Evolutionary conservation across 2,888 invertebrate genomes (phyloP).

Genomic region (Ormyrus nitidulus): DNA sequence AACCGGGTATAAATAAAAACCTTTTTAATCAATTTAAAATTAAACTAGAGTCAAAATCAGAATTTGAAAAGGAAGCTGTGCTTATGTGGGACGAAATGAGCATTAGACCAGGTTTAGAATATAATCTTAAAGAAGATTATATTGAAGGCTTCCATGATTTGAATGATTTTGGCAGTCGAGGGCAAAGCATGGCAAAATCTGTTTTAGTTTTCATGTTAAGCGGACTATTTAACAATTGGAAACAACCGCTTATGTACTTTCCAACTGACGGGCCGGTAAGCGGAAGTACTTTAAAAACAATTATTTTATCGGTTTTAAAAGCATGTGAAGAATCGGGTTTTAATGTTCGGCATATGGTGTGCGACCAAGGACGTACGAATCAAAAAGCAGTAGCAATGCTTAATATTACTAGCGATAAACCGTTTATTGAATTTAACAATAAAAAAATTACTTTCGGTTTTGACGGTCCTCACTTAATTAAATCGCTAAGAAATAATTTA

Average conservation of each 20-base stretch:
- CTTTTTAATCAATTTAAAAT: constrained; percentile 58
- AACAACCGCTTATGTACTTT: constrained; percentile 59
- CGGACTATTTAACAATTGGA: constrained; percentile 59
- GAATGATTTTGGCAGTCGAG: constrained; percentile 54
- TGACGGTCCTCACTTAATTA: too few relatives aligned
- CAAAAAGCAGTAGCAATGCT: constrained; percentile 57
- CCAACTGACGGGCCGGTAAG: background rate
- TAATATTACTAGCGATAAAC: constrained; percentile 55
- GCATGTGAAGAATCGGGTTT: background rate
- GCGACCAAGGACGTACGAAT: constrained; percentile 56
- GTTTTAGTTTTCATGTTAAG: constrained; percentile 61
- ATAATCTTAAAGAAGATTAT: too few relatives aligned
- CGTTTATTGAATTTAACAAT: constrained; percentile 3
- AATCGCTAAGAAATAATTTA: too few relatives aligned
- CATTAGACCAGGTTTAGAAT: constrained; percentile 45
- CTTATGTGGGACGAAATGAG: constrained; percentile 62
- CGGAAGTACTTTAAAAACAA: background rate
- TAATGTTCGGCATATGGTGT: background rate
- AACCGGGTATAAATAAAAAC: constrained; percentile 57
- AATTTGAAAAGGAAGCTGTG: constrained; percentile 57
- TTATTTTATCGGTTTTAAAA: background rate
- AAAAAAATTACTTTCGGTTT: background rate
- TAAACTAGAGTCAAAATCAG: constrained; percentile 60
- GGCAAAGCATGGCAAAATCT: constrained; percentile 54
- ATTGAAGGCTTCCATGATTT: constrained; percentile 61